Evolutionary conservation across 30 jellyfish, hydroid and myxozoan species (phyloP), one percentile per base, ranked within the genome.

Genomic region (Mastigias papua): DNA sequence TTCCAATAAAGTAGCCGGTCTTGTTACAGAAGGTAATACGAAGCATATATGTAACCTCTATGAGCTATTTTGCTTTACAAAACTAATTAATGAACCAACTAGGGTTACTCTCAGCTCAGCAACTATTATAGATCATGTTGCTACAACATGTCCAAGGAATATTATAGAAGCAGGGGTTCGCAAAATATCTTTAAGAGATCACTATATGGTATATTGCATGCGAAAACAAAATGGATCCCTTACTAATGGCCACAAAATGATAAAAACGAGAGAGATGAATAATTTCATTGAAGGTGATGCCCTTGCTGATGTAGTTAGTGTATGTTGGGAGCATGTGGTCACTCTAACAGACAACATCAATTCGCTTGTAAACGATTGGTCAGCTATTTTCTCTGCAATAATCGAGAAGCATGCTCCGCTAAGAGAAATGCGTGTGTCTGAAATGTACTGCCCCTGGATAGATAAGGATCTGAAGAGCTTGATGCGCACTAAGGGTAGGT

Each of bases 281-380:
- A 84, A 32, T 69, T 46, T 69, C 62, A n/a, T n/a, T 27, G 80
- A 69, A 37, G 80, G 33, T 16, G 80, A 77, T 28, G 69, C 69
- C 87, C 87, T 84, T 57, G 87, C 87, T 31, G 80, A 84, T 84
- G 87, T 71, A 29, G 50, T 72, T 69, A 66, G 80, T 77, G 72
- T 82, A 66, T 82, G 85, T 65, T 80, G 70, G 90, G 83, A 80
- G 82, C 90, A 33, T 63, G 63, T 82, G 92, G 48, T 82, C 57
- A 30, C 69, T 69, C 69, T 22, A 34, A 76, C 87, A 19, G 87
- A 84, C 73, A 86, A 54, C 28, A 51, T 84, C 23, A 68, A 84
- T 51, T 27, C 15, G 22, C 69, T 60, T 3, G 90, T 64, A 26
- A 80, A 80, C 13, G 32, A 80, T 54, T 61, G 81, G 81, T 64